Evolutionary conservation across 2,888 invertebrate genomes (phyloP).

Genomic region (Synergus umbraculus): DNA sequence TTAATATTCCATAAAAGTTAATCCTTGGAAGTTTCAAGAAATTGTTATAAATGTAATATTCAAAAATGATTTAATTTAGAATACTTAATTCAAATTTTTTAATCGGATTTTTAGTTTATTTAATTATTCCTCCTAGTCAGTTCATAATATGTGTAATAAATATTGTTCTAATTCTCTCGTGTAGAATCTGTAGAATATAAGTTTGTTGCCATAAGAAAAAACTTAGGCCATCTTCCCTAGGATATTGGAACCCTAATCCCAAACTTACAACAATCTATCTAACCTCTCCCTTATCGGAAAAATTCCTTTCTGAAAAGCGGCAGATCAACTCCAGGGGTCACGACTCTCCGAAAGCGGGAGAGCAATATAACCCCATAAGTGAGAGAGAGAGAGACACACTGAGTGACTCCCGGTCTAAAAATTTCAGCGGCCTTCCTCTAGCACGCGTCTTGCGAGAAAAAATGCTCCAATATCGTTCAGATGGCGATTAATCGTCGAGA

Average conservation of each 20-base stretch:
- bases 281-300: slow-evolving; percentile 17
- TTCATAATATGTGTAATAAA: too few relatives aligned
- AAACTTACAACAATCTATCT: slow-evolving; percentile 11
- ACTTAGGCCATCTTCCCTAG: too few relatives aligned
- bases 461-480: not conserved
- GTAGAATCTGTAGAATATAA: too few relatives aligned
- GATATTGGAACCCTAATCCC: not conserved
- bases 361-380: not conserved
- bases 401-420: not conserved
- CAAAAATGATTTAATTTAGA: too few relatives aligned
- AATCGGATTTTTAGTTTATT: too few relatives aligned
- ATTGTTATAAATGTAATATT: too few relatives aligned
- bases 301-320: slow-evolving; percentile 33
- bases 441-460: not conserved
- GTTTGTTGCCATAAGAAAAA: too few relatives aligned
- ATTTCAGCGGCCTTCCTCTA: not conserved
- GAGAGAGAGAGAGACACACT: not conserved
- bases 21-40: too few relatives aligned
- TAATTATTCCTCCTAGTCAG: too few relatives aligned
- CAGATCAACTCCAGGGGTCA: slow-evolving; percentile 15
- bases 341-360: slow-evolving; percentile 1
- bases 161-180: too few relatives aligned
- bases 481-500: not conserved
- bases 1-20: too few relatives aligned
- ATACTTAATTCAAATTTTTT: too few relatives aligned